Conservation (phyloP, 2,888 invertebrate species). For the Pterobdella sp. region DNA sequence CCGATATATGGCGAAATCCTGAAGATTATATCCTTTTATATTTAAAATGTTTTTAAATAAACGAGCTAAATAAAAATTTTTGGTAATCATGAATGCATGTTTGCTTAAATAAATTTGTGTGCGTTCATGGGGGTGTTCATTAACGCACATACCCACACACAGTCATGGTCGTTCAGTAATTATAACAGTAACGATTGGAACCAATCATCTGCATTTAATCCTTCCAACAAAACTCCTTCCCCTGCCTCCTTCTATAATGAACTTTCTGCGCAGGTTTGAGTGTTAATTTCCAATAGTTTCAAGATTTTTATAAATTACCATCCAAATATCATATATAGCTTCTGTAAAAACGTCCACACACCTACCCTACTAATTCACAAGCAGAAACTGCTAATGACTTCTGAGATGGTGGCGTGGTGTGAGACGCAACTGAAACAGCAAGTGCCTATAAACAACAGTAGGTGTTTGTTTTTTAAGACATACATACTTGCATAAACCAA, state of each 20-base stretch:
- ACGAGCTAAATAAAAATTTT: too few species aligned
- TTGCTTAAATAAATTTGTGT: too few species aligned
- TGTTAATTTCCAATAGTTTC: background rate
- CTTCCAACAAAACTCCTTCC: background rate
- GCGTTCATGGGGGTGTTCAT: background rate
- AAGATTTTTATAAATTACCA: background rate
- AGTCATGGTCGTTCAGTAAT: conserved; percentile 10
- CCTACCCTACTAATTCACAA: background rate
- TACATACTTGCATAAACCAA: conserved; percentile 9
- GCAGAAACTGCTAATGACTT: background rate
- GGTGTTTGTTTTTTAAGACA: too few species aligned
- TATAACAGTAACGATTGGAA: background rate
- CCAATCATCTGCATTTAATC: background rate
- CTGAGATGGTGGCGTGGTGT: conserved; percentile 14
- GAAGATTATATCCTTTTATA: too few species aligned
- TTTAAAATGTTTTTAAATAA: too few species aligned
- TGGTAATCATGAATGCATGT: too few species aligned
- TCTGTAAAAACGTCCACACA: background rate
- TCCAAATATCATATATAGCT: background rate
- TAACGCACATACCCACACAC: background rate
- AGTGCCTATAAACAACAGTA: conserved; percentile 13
- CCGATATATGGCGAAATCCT: too few species aligned
- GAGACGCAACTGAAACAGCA: conserved; percentile 8
- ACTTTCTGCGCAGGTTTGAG: background rate
- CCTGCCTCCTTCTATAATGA: background rate